Evolutionary conservation across 2,113 vertebrate genomes (phyloP).

Genomic region (Anolis sagrei): DNA sequence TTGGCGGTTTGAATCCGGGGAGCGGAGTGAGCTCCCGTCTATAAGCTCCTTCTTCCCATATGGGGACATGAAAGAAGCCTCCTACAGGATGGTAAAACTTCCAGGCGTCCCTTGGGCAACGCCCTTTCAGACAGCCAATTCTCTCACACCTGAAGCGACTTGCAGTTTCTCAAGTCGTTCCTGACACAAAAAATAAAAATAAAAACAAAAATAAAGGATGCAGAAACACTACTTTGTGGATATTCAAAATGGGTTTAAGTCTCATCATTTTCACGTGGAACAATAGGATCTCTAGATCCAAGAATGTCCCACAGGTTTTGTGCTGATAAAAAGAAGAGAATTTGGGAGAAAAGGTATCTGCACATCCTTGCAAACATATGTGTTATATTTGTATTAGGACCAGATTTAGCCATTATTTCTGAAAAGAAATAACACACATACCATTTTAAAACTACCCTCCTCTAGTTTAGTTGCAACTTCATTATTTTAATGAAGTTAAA

Average conservation of each 20-base stretch:
- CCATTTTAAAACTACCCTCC: conserved; percentile 77
- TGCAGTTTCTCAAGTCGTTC: too few relatives aligned
- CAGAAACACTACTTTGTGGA: conserved; percentile 76
- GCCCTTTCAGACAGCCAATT: too few relatives aligned
- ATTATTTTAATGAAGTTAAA: conserved; percentile 48
- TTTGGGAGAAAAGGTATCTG: neutral
- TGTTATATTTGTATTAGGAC: neutral
- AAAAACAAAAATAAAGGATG: conserved; percentile 58
- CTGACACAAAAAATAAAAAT: too few relatives aligned
- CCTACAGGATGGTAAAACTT: too few relatives aligned
- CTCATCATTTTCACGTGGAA: neutral
- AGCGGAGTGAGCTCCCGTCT: too few relatives aligned
- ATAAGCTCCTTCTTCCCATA: too few relatives aligned
- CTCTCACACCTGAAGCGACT: too few relatives aligned
- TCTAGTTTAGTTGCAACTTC: conserved; percentile 71
- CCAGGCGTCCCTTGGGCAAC: too few relatives aligned
- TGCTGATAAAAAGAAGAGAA: neutral
- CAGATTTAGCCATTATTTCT: conserved; percentile 58
- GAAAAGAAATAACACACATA: conserved; percentile 42
- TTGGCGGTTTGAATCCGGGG: too few relatives aligned
- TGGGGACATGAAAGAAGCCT: too few relatives aligned
- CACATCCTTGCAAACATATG: neutral
- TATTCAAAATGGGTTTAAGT: conserved; percentile 78
- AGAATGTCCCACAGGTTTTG: neutral
- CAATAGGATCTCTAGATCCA: neutral